Evolutionary conservation across 2,113 vertebrate genomes (phyloP).

Genomic region (Sigmodon hispidus): DNA sequence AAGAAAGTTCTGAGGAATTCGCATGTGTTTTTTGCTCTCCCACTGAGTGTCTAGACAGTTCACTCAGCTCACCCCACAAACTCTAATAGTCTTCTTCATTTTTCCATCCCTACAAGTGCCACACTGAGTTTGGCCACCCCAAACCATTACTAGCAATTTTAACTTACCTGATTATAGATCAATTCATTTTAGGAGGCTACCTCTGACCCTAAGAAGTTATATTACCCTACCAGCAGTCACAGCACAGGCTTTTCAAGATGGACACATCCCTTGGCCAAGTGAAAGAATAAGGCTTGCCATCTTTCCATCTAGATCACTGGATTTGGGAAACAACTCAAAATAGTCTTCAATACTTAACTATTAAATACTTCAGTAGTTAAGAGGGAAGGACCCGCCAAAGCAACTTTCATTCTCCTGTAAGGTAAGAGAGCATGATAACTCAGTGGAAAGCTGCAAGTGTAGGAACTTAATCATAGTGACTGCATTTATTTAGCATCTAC

Average conservation of each 20-base stretch:
- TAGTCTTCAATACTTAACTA: too few relatives aligned
- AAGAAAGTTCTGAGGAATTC: slow-evolving; percentile 73
- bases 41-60: slow-evolving; percentile 3
- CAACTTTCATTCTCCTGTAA: not conserved
- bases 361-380: too few relatives aligned
- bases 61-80: not conserved
- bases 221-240: not conserved
- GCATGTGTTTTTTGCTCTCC: not conserved
- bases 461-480: not conserved
- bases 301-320: not conserved
- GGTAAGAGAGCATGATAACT: too few relatives aligned
- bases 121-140: not conserved
- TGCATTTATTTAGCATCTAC: not conserved
- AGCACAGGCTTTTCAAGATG: not conserved
- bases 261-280: not conserved
- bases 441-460: too few relatives aligned
- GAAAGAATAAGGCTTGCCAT: slow-evolving; percentile 2
- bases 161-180: not conserved
- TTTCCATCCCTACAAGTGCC: not conserved
- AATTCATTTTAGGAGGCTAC: not conserved
- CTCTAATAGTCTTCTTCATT: not conserved
- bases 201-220: not conserved
- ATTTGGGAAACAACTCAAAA: slow-evolving; percentile 18
- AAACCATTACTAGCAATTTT: slow-evolving; percentile 31
- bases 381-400: not conserved